A percentile compares a stretch with the other conserved stretches of the same genome.
Conservation (phyloP, 2,113 vertebrate species). For the Pangasianodon gigas region DNA sequence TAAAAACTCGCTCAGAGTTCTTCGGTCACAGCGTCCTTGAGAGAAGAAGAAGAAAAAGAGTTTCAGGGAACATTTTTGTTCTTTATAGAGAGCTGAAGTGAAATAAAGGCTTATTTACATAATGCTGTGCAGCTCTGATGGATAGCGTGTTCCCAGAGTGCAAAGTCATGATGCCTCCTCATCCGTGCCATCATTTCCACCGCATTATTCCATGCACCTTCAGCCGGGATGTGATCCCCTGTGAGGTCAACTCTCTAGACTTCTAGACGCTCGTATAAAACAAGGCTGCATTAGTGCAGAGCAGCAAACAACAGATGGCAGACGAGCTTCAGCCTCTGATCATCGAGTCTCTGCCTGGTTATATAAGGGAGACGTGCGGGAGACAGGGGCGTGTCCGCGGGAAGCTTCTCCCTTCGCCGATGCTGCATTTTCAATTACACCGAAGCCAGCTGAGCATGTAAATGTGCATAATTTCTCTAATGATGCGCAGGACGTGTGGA, state of each 20-base stretch:
- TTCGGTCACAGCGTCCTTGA: conserved; percentile 29
- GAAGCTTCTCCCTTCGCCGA: conserved; percentile 30
- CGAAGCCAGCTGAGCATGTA: conserved; percentile 55
- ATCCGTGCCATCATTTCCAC: conserved; percentile 28
- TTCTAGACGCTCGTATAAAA: neutral
- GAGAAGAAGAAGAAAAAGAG: neutral
- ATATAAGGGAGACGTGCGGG: conserved; percentile 28
- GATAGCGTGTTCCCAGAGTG: neutral
- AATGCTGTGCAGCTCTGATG: neutral
- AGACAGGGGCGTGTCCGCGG: conserved; percentile 31
- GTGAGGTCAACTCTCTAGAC: conserved; percentile 6
- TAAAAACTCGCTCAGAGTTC: conserved; percentile 34
- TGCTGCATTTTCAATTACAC: conserved; percentile 57
- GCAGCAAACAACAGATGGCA: conserved; percentile 61
- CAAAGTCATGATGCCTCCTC: neutral
- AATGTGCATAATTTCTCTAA: conserved; percentile 59
- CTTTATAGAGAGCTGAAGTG: neutral
- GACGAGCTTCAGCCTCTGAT: conserved; percentile 41
- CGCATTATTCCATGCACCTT: conserved; percentile 43
- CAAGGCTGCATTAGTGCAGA: conserved; percentile 40
- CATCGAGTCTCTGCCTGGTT: conserved; percentile 29
- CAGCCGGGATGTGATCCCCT: conserved; percentile 14
- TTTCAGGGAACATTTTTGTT: neutral
- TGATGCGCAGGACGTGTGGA: conserved; percentile 51
- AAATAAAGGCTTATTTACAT: conserved; percentile 21